Base-by-base conservation (phyloP, 2,888 invertebrate genomes). In the Elysia crispata region DNA sequence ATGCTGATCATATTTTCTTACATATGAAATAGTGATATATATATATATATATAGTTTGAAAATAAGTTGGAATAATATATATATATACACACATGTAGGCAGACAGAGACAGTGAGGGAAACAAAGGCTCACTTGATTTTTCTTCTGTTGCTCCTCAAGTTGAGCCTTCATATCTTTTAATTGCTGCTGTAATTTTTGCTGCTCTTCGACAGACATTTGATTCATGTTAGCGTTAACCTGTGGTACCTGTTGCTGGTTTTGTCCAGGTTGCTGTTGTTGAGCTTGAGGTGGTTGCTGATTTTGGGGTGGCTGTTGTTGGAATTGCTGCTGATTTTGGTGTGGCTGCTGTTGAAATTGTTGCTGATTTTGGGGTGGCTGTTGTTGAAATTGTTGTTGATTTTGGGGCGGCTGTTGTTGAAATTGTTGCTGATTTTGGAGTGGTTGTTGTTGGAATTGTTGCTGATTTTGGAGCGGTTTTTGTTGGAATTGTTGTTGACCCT, bases 71-170 rank as follows among this genome's bases (percentile, higher is more conserved):
- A 41, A 11, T 6, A 41, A 41, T 6, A 41, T 41, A 6, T 3
- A 41, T 3, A 41, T 41, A 41, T 3, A 11, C 5, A 41, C 5
- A 41, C 5, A 41, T 6, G 41, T 11, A 41, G 41, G 41, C 11
- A 41, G 41, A 6, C 41, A 41, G 41, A 41, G 41, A 6, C 41
- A 41, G 41, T 3, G 11, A 41, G 41, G 11, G 11, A 41, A 3
- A 41, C 41, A 6, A 41, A 41, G 41, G 3, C 41, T 41, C 5
- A 41, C 41, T 11, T 41, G 41, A 11, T 41, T 41, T 25, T 41
- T 72, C 62, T 41, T 73, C 57, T 69, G 49, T 30, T 74, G 77
- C 23, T 81, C 74, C 31, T 67, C 30, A 6, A 78, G 70, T n/a
- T 81, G 73, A 13, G 69, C 60, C 70, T 81, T 69, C 15, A 74